These are phyloP conservation scores for Meda fulgida DNA, from an alignment of 2,797 vertebrate genomes.

Conservation along the genomic window DNA sequence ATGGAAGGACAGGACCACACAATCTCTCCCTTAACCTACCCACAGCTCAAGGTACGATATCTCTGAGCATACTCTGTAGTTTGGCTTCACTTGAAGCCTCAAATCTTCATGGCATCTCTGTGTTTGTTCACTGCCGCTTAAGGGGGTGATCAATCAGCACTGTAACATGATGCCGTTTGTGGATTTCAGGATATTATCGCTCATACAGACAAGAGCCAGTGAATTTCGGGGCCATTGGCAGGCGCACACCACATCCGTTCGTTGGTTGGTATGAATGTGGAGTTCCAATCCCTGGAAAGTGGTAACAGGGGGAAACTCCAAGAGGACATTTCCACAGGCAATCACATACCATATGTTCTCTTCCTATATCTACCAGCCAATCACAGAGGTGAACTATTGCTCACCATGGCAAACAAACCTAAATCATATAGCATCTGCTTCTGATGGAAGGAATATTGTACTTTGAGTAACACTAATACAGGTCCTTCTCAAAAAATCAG, in stretches of 20 bases:
- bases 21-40: conserved; percentile 85
- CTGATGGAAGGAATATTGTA: conserved; percentile 78
- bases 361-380: conserved; percentile 58
- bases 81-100: not conserved
- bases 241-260: conserved; percentile 88
- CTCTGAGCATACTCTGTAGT: conserved; percentile 6
- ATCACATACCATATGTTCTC: conserved; percentile 66
- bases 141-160: not conserved
- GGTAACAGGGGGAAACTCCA: conserved; percentile 77
- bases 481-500: no score
- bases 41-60: conserved; percentile 84
- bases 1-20: conserved; percentile 92
- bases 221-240: conserved; percentile 89
- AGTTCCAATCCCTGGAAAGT: conserved; percentile 97
- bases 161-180: conserved; percentile 39
- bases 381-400: conserved; percentile 71
- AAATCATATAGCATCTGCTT: conserved; percentile 70
- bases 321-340: conserved; percentile 61
- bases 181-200: conserved; percentile 87
- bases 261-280: conserved; percentile 99
- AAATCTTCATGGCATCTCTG: not conserved
- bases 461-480: conserved; percentile 68
- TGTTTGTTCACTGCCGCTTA: not conserved
- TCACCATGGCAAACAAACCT: conserved; percentile 67
- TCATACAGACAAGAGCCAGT: conserved; percentile 95